Base-by-base conservation (phyloP, 2,888 invertebrate genomes). In the Agonopterix alstromeriana region DNA sequence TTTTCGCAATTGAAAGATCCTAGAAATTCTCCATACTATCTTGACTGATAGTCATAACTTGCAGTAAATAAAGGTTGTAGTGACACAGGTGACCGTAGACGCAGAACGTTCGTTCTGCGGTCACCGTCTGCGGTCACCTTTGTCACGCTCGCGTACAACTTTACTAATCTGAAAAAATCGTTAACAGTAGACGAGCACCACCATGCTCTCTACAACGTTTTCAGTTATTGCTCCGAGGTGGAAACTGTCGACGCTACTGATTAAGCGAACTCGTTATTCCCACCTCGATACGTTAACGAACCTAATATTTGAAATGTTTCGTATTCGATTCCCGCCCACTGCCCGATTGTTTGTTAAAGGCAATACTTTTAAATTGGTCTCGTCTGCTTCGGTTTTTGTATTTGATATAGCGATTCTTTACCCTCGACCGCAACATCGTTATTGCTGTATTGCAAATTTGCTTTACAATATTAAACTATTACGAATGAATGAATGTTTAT, bases 341-440 rank as follows among this genome's bases (percentile, higher is more conserved):
- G 55, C 48, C 60, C 58, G 55, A 65, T 68, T 70, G 67, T 70
- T 70, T 65, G 71, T 54, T 61, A 66, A 67, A 60, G 68, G 73
- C 67, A 70, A 73, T 69, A 67, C 68, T 42, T 74, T 73, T 74
- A 71, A 74, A 61, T 73, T 74, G 74, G 63, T 64, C 55, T 56
- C 55, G 65, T 56, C 61, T 56, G 56, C 53, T 56, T 53, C 52
- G 51, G 50, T 56, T 8, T 42, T 42, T 56, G 12, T 11, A 10
- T 11, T 59, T 56, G 54, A 56, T 57, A 53, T 50, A 52, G 56
- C 65, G 63, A 63, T 58, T 47, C 56, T 53, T 60, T 59, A 57
- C 58, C 58, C 65, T 48, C 56, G 53, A 50, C 56, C 49, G 38
- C 47, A 51, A 56, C 58, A 45, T 51, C 51, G 53, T 57, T 48